phyloP scores from a whole-genome alignment of 2,113 vertebrate genomes.

The Petaurus breviceps region DNA sequence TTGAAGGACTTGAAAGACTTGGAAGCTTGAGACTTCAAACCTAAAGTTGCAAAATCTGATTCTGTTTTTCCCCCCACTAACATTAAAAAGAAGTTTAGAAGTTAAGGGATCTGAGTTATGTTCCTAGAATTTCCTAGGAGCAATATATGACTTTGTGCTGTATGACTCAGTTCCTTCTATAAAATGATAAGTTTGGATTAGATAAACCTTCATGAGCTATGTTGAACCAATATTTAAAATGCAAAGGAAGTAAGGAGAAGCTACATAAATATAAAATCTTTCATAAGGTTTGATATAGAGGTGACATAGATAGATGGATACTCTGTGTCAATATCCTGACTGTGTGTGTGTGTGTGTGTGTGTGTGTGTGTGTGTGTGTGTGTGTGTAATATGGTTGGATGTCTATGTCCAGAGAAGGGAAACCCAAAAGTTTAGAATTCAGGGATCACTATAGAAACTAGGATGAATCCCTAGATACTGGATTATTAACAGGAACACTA shows the following conservation, averaged over 20 bases:
- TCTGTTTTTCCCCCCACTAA: not conserved
- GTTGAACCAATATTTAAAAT: not conserved
- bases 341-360: no score
- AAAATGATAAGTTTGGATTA: not conserved
- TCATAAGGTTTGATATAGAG: not conserved
- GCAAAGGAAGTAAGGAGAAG: not conserved
- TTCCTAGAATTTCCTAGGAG: not conserved
- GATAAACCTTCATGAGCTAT: not conserved
- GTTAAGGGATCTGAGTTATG: not conserved
- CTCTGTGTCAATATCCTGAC: not conserved
- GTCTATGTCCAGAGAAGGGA: not conserved
- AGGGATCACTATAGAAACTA: not conserved
- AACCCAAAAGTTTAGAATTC: not conserved
- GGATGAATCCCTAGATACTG: not conserved
- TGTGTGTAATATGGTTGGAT: not conserved
- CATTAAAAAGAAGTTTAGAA: not conserved
- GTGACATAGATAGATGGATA: not conserved
- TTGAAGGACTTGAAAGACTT: not conserved
- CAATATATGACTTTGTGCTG: not conserved
- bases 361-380: no score
- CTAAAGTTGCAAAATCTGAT: not conserved
- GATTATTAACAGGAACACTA: not conserved
- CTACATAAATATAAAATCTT: not conserved
- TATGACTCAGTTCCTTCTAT: not conserved
- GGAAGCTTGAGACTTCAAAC: not conserved